A percentile compares a stretch with the other conserved stretches of the same genome.
Conservation (phyloP, 2,888 invertebrate genomes). For the Drosophila picticornis region DNA sequence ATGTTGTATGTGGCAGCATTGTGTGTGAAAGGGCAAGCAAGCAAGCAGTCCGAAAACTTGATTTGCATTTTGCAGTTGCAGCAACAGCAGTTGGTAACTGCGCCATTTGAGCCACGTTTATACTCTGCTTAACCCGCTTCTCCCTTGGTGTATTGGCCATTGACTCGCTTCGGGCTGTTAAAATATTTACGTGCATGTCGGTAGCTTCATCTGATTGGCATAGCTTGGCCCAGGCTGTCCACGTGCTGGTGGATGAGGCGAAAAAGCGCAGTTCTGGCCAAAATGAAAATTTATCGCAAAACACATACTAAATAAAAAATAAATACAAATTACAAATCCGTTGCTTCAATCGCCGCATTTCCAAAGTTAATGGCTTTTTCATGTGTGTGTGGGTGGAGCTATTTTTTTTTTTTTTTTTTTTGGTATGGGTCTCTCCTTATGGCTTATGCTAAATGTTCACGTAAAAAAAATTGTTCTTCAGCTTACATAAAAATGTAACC, state of each 20-base stretch:
- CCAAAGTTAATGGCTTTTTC: conserved; percentile 72
- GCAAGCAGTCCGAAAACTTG: conserved; percentile 31
- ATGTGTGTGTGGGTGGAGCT: conserved; percentile 44
- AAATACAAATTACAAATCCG: conserved; percentile 29
- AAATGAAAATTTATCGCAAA: conserved; percentile 79
- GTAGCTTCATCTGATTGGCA: conserved; percentile 69
- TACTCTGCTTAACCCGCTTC: background rate
- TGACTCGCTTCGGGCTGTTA: conserved; percentile 46
- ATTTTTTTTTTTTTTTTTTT: conserved; percentile 31
- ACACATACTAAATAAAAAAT: conserved; percentile 49
- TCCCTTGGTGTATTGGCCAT: background rate
- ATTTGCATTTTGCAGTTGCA: conserved; percentile 64
- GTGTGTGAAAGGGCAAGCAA: background rate
- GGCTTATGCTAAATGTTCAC: conserved; percentile 12
- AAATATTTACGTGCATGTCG: conserved; percentile 73
- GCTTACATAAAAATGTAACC: background rate
- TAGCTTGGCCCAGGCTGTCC: conserved; percentile 2
- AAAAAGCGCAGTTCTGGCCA: conserved; percentile 71
- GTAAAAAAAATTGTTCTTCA: background rate
- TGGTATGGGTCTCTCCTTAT: conserved; percentile 26
- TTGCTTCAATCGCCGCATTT: conserved; percentile 31
- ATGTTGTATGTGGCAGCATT: background rate
- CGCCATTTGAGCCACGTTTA: conserved; percentile 23
- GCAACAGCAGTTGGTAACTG: conserved; percentile 21
- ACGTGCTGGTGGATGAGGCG: conserved; percentile 8